Evolutionary conservation across 2,113 vertebrate species (phyloP).

Genomic region (Excalfactoria chinensis): DNA sequence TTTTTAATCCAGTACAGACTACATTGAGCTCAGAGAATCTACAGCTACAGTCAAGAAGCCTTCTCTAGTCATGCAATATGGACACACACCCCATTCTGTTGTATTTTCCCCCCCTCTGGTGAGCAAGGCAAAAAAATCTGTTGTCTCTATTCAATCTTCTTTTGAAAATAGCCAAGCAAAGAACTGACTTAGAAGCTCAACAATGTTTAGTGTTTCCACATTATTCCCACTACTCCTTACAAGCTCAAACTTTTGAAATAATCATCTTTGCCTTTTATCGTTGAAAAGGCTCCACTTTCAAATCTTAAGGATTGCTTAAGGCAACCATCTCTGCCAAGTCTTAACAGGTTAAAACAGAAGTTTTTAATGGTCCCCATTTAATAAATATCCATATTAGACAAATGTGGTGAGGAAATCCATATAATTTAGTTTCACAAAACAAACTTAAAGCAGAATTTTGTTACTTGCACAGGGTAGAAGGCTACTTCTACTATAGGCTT

Average conservation of each 20-base stretch:
- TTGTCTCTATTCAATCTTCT: not conserved
- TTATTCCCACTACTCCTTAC: not conserved
- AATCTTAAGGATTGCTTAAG: not conserved
- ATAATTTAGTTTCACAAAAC: not conserved
- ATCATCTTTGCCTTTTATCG: not conserved
- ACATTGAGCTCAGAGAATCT: not conserved
- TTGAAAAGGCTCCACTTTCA: not conserved
- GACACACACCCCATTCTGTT: not conserved
- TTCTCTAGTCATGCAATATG: not conserved
- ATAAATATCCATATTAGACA: not conserved
- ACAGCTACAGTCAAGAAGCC: not conserved
- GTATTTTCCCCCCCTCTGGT: not conserved
- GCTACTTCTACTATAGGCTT: not conserved
- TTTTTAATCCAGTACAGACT: not conserved
- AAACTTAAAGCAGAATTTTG: not conserved
- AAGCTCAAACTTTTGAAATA: not conserved
- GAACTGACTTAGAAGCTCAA: conserved; percentile 44
- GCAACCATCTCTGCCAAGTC: not conserved
- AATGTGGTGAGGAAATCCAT: not conserved
- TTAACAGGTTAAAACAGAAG: not conserved
- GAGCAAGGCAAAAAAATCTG: not conserved
- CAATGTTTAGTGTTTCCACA: not conserved
- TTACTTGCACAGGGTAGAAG: not conserved
- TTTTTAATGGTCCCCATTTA: not conserved
- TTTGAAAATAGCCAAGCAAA: not conserved